Evolutionary conservation across 2,888 invertebrate species (phyloP), one percentile per base, ranked within the genome.

Genomic region (Xiphydria camelus): DNA sequence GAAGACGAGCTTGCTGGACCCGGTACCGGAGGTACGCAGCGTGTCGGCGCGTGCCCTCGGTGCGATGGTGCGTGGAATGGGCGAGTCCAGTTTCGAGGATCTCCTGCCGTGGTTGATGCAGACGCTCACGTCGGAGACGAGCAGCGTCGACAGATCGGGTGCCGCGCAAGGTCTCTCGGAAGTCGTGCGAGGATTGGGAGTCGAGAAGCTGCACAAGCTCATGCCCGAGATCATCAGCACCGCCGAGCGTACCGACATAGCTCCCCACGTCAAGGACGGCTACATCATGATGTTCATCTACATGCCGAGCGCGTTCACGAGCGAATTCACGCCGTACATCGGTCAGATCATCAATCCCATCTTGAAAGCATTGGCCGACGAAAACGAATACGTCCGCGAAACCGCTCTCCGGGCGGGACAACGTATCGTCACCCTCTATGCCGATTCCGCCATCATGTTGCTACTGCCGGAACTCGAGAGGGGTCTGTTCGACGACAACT

Each of bases 221-320:
- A 99, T 99, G 97, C 97, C 96, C 0, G 92, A 96, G 71, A 94
- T 97, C 53, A 95, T 97, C 57, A 84, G 89, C 39, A 96, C 95
- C 0, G 94, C 96, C 0, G 94, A 94, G 73, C 83, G 95, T 48
- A 86, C 88, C 1, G 94, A 95, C 75, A 92, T 94, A 62, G 92
- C 94, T 4, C 92, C 99, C 0, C 94, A 96, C 77, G 97, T 99
- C 2, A 93, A 98, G 68, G 99, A 99, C 78, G 99, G 99, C 31
- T 99, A 99, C 79, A 96, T 99, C 51, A 96, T 99, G 94, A 94
- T 99, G 94, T 99, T 97, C 77, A 98, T 99, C 68, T 99, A 98
- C 79, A 91, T 99, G 88, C 99, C 99, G 2, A 89, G 89, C 49
- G 95, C 96, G 7, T 98, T 99, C 78, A 94, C 93, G 4, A 87